Conservation (phyloP, 2,888 invertebrate genomes). For the Thymelicus lineola region DNA sequence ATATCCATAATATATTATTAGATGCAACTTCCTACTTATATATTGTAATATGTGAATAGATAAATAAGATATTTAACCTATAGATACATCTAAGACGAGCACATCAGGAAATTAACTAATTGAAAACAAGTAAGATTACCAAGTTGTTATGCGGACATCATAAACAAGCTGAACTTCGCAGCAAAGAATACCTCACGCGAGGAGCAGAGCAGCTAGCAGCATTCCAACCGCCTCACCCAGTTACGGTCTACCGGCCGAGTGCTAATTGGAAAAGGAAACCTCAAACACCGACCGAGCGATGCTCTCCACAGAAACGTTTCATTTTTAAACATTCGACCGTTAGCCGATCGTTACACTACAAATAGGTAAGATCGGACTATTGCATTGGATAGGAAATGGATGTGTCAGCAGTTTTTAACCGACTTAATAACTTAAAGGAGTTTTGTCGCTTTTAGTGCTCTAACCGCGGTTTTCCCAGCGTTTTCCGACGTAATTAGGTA, state of each 20-base stretch:
- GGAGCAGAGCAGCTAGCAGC: slow-evolving; percentile 55
- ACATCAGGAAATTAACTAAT: no score
- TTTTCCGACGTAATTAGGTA: no score
- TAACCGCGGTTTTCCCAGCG: no score
- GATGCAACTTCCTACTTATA: no score
- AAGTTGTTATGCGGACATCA: not conserved
- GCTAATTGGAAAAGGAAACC: slow-evolving; percentile 85
- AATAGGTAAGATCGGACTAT: slow-evolving; percentile 17
- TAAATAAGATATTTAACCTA: no score
- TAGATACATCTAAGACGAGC: no score
- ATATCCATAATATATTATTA: no score
- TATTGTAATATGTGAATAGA: no score
- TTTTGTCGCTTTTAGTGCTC: no score
- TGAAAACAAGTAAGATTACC: no score
- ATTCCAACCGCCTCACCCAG: slow-evolving; percentile 76
- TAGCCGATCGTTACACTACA: slow-evolving; percentile 59
- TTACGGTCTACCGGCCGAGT: slow-evolving; percentile 81
- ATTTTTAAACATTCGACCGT: slow-evolving; percentile 82
- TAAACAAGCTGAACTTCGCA: slow-evolving; percentile 18
- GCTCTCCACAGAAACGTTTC: slow-evolving; percentile 84
- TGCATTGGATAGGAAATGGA: slow-evolving; percentile 33
- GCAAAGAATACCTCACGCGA: slow-evolving; percentile 58
- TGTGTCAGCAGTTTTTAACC: slow-evolving; percentile 13
- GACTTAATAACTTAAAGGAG: no score
- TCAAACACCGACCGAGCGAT: slow-evolving; percentile 83